A percentile compares a stretch with the other conserved stretches of the same genome.
These are phyloP conservation scores for Labia minor DNA, from an alignment of 2,888 invertebrate genomes.

Conservation along the genomic window DNA sequence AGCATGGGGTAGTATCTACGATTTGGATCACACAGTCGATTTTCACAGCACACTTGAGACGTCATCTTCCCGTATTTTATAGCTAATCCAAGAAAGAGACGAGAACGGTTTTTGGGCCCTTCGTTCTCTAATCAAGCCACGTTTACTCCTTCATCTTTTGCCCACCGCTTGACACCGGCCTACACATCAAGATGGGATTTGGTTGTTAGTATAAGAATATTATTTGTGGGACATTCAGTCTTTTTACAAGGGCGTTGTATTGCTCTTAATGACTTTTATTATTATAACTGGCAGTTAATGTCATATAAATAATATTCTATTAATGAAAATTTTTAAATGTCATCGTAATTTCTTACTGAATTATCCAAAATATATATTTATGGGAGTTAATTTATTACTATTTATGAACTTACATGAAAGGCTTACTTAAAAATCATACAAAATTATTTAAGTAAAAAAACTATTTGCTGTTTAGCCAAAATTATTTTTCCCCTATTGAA, in stretches of 20 bases:
- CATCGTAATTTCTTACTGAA: background rate
- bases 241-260: background rate
- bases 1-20: too few species aligned
- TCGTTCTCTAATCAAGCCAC: too few species aligned
- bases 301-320: slow-evolving; percentile 2
- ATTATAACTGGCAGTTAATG: background rate
- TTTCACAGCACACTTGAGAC: too few species aligned
- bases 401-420: background rate
- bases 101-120: background rate
- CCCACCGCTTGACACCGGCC: background rate
- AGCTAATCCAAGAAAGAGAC: background rate
- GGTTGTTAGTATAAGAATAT: background rate
- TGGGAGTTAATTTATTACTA: background rate
- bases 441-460: too few species aligned
- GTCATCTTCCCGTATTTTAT: background rate
- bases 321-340: background rate
- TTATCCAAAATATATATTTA: too few species aligned
- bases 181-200: background rate
- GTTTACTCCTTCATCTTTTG: too few species aligned
- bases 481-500: too few species aligned
- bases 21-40: too few species aligned
- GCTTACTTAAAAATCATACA: too few species aligned
- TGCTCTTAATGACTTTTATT: slow-evolving; percentile 4
- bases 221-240: background rate
- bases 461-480: too few species aligned